phyloP scores from a whole-genome alignment of 2,888 invertebrate genomes.

The Aspidiotus rigidus region DNA sequence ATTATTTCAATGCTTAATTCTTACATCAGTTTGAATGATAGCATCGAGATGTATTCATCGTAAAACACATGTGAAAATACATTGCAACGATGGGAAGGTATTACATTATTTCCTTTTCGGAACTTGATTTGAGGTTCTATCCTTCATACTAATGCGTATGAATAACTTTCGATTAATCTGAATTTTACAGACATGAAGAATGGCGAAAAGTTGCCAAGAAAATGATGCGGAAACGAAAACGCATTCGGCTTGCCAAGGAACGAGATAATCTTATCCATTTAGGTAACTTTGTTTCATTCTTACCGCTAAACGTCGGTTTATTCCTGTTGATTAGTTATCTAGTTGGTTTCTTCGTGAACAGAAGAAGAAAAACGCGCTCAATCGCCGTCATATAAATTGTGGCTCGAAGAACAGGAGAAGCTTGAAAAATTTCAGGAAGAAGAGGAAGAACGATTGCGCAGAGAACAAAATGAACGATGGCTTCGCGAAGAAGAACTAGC shows the following conservation, averaged over 20 bases:
- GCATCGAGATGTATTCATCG: too few relatives aligned
- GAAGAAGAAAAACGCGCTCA: conserved; percentile 43
- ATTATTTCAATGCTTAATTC: too few relatives aligned
- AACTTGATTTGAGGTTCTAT: too few relatives aligned
- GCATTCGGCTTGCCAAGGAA: conserved; percentile 52
- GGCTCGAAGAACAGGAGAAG: conserved; percentile 49
- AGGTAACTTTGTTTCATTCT: conserved; percentile 41
- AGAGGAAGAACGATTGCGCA: conserved; percentile 50
- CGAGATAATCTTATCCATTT: conserved; percentile 46
- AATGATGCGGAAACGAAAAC: conserved; percentile 57
- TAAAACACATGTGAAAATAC: too few relatives aligned
- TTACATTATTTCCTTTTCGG: too few relatives aligned
- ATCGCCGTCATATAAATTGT: conserved; percentile 48
- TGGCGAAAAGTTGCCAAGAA: conserved; percentile 68
- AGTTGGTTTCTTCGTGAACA: conserved; percentile 38
- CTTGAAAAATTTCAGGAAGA: conserved; percentile 49
- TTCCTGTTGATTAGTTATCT: neutral
- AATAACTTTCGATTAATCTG: too few relatives aligned
- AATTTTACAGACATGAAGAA: conserved; percentile 41
- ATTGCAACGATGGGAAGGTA: too few relatives aligned
- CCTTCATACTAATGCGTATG: too few relatives aligned
- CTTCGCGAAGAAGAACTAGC: conserved; percentile 54
- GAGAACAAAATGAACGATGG: conserved; percentile 57
- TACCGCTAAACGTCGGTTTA: neutral
- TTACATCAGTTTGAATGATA: too few relatives aligned